Conservation (phyloP, 2,797 vertebrate genomes). For the Silurus aristotelis region DNA sequence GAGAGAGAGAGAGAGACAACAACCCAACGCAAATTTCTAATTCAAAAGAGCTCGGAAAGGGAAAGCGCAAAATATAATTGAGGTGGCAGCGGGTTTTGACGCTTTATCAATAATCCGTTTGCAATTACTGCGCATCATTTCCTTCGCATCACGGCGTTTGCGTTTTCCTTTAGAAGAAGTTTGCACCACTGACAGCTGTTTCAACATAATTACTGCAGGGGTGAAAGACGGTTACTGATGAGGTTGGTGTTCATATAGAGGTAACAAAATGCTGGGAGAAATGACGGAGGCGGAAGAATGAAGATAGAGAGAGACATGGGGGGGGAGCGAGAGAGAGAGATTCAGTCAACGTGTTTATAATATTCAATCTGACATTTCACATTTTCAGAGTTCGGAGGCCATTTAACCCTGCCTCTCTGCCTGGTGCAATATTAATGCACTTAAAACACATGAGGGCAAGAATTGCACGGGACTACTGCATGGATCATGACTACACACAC, state of each 20-base stretch:
- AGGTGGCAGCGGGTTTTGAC: constrained; percentile 14
- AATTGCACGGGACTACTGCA: constrained; percentile 73
- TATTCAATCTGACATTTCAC: constrained; percentile 69
- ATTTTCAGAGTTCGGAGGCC: constrained; percentile 67
- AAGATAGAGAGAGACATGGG: neutral
- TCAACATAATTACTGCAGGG: constrained; percentile 34
- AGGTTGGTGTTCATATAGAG: neutral
- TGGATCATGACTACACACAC: constrained; percentile 60
- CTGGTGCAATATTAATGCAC: constrained; percentile 86
- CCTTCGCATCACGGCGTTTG: neutral
- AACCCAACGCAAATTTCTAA: neutral
- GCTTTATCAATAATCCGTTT: constrained; percentile 44
- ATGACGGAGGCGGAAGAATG: neutral
- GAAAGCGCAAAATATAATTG: constrained; percentile 29
- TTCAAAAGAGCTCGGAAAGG: neutral
- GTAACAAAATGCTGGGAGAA: neutral
- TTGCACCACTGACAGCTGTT: constrained; percentile 40
- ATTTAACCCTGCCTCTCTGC: constrained; percentile 79
- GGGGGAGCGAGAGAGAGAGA: neutral
- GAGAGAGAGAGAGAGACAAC: neutral
- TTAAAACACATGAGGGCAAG: constrained; percentile 80
- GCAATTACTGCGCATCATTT: constrained; percentile 43
- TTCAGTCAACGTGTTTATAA: constrained; percentile 38
- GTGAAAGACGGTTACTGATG: constrained; percentile 41
- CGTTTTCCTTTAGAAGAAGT: constrained; percentile 12